Conservation (phyloP, 2,113 vertebrate species). For the Thunnus thynnus region DNA sequence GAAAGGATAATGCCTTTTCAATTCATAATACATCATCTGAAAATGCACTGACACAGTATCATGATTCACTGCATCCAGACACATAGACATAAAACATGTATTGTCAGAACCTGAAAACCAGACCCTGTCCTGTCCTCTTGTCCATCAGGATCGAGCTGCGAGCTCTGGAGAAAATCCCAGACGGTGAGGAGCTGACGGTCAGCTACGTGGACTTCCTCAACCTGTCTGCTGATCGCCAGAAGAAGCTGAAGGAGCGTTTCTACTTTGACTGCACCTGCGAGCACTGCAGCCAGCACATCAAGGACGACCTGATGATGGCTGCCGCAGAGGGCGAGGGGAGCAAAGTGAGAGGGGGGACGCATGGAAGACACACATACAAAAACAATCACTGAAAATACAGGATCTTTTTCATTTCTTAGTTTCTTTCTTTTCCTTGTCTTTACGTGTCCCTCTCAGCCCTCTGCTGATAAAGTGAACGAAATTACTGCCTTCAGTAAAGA, state of each 20-base stretch:
- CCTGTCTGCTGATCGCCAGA: conserved; percentile 88
- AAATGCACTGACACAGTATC: too few species aligned
- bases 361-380: neutral
- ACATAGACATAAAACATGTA: too few species aligned
- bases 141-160: conserved; percentile 93
- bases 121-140: neutral
- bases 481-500: conserved; percentile 88
- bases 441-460: conserved; percentile 81
- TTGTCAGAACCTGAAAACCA: neutral
- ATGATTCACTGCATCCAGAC: too few species aligned
- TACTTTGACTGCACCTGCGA: conserved; percentile 92
- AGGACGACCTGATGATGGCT: conserved; percentile 91
- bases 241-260: conserved; percentile 90
- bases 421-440: neutral
- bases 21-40: too few species aligned
- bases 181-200: conserved; percentile 91
- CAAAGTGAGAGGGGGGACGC: conserved; percentile 35
- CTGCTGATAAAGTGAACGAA: conserved; percentile 89
- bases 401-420: neutral
- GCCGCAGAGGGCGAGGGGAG: conserved; percentile 75
- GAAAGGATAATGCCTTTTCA: too few species aligned
- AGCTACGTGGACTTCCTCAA: conserved; percentile 95
- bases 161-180: conserved; percentile 87
- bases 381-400: neutral
- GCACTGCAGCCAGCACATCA: conserved; percentile 89